Conservation (phyloP, 2,113 vertebrate species). For the Neotoma lepida region DNA sequence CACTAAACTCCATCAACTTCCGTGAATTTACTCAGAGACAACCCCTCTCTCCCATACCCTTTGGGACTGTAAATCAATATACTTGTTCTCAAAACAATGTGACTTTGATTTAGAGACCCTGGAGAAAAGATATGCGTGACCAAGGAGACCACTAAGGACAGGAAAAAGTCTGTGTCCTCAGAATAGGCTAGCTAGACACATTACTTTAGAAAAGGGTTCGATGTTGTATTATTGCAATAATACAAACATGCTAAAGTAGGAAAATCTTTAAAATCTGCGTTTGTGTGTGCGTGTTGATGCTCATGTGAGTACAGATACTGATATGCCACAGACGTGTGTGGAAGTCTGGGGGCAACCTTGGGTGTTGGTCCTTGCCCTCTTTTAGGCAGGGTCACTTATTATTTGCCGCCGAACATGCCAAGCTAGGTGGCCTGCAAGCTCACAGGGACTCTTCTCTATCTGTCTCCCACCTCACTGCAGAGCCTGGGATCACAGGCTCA, state of each 20-base stretch:
- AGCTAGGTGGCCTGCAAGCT: background rate
- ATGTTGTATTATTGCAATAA: background rate
- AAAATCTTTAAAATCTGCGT: background rate
- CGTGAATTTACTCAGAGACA: background rate
- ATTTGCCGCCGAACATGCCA: background rate
- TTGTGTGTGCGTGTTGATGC: background rate
- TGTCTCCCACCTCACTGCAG: background rate
- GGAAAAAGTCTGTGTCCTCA: background rate
- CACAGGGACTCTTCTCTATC: background rate
- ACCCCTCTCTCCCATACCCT: background rate
- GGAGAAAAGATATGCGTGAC: background rate
- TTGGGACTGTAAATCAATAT: background rate
- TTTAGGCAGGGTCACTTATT: background rate
- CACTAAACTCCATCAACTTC: background rate
- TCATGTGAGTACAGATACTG: background rate
- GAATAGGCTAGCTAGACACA: background rate
- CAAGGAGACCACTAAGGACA: background rate
- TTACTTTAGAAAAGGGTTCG: background rate
- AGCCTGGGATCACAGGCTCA: too few relatives aligned
- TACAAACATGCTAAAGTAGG: background rate
- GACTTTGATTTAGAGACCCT: background rate
- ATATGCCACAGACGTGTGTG: background rate
- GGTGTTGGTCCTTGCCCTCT: background rate
- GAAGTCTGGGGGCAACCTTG: background rate
- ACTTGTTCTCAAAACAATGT: slow-evolving; percentile 42